Evolutionary conservation across 2,888 invertebrate genomes (phyloP).

Genomic region (Smittia sp.): DNA sequence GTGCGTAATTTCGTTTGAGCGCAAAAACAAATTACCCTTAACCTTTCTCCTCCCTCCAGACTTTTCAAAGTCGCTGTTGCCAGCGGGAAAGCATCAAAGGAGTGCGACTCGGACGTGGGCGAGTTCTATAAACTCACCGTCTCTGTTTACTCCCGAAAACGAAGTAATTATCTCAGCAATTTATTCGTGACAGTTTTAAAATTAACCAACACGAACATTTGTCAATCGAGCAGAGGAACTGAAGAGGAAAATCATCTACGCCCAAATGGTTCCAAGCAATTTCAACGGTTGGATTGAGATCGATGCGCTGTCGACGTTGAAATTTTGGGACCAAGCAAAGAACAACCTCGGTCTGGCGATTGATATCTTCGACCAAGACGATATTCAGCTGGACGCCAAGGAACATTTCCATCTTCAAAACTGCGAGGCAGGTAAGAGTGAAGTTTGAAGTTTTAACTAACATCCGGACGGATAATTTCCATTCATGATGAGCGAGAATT

Average conservation of each 20-base stretch:
- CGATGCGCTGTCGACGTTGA: slow-evolving; percentile 34
- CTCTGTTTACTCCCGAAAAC: slow-evolving; percentile 13
- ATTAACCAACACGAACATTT: slow-evolving; percentile 5
- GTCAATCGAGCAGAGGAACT: slow-evolving; percentile 16
- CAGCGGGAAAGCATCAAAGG: slow-evolving; percentile 6
- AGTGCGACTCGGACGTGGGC: not conserved
- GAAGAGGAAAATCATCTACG: slow-evolving; percentile 8
- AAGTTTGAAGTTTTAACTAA: slow-evolving; percentile 22
- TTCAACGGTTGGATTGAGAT: slow-evolving; percentile 41
- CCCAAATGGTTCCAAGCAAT: slow-evolving; percentile 9
- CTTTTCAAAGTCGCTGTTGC: not conserved
- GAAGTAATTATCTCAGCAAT: slow-evolving; percentile 14
- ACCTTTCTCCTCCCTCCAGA: not conserved
- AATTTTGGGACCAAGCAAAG: slow-evolving; percentile 37
- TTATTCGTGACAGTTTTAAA: not conserved
- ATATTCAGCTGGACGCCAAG: slow-evolving; percentile 24
- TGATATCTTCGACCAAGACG: slow-evolving; percentile 40
- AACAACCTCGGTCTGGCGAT: slow-evolving; percentile 37
- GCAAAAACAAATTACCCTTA: not conserved
- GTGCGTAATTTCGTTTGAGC: slow-evolving; percentile 7
- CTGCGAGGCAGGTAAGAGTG: slow-evolving; percentile 41
- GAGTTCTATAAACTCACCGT: slow-evolving; percentile 13
- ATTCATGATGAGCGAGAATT: not conserved
- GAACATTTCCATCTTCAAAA: slow-evolving; percentile 32
- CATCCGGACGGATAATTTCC: not conserved